These are phyloP conservation scores for Rhabdophis nuchalis DNA, from an alignment of 2,797 vertebrate genomes.

Conservation along the genomic window DNA sequence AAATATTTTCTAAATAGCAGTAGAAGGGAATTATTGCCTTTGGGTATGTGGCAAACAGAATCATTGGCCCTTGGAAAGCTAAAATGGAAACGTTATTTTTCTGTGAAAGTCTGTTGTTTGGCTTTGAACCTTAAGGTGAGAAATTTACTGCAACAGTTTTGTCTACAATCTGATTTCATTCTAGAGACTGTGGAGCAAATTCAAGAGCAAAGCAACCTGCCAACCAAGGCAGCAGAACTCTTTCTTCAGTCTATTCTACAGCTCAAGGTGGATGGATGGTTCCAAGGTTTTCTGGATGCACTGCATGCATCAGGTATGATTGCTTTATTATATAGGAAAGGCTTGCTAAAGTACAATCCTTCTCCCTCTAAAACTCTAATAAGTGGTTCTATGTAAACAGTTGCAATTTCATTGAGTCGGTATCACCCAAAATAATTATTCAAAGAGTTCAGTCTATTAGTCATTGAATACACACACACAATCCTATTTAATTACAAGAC, in stretches of 20 bases:
- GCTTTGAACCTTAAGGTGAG: neutral
- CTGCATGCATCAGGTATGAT: constrained; percentile 46
- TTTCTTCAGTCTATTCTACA: constrained; percentile 51
- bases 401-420: neutral
- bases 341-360: neutral
- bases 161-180: constrained; percentile 16
- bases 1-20: neutral
- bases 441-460: neutral
- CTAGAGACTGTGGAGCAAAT: constrained; percentile 52
- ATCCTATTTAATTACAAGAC: neutral
- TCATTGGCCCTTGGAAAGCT: neutral
- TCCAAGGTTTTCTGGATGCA: constrained; percentile 61
- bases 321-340: neutral
- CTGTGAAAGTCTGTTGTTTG: neutral
- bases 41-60: neutral
- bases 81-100: neutral
- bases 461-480: too few species aligned
- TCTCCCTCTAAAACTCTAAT: neutral
- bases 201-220: constrained; percentile 35
- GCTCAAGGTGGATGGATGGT: constrained; percentile 57
- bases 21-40: neutral
- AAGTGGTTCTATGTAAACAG: neutral
- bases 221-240: constrained; percentile 38
- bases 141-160: neutral
- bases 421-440: neutral